phyloP scores from a whole-genome alignment of 2,797 vertebrate genomes.

The Paramormyrops hopkinsi region DNA sequence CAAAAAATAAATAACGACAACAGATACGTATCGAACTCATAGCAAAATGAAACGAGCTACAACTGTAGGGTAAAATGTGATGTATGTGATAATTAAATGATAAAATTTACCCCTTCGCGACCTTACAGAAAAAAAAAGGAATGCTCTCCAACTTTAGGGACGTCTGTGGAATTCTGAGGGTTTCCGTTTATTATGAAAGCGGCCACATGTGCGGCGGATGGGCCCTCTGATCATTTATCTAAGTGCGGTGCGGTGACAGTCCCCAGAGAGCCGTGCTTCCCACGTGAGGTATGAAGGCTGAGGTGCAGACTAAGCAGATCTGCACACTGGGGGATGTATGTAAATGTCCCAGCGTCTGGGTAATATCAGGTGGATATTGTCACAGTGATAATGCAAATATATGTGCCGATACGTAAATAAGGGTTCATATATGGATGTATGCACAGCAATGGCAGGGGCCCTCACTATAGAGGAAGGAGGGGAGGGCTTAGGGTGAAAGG shows the following conservation, averaged over 20 bases:
- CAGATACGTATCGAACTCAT: neutral
- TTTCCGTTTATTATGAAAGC: neutral
- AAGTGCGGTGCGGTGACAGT: neutral
- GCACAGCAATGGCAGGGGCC: neutral
- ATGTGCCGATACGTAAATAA: neutral
- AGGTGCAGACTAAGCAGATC: neutral
- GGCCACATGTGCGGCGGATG: neutral
- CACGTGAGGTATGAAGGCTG: constrained; percentile 2
- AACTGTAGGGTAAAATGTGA: neutral
- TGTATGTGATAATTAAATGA: neutral
- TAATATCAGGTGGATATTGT: neutral
- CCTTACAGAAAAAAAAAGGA: neutral
- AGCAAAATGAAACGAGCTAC: neutral
- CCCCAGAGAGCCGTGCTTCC: neutral
- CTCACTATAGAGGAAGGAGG: neutral
- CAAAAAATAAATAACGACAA: neutral
- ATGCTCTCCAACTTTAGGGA: neutral
- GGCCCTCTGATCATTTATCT: constrained; percentile 5
- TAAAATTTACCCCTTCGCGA: neutral
- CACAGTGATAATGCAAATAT: constrained; percentile 1
- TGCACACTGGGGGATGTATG: constrained; percentile 8
- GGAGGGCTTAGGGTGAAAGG: constrained; percentile 19
- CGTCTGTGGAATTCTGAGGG: neutral
- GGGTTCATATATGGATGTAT: neutral
- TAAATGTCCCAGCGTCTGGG: neutral